Evolutionary conservation across 2,888 invertebrate genomes (phyloP), one percentile per base, ranked within the genome.

Genomic region (Tipula confusa): DNA sequence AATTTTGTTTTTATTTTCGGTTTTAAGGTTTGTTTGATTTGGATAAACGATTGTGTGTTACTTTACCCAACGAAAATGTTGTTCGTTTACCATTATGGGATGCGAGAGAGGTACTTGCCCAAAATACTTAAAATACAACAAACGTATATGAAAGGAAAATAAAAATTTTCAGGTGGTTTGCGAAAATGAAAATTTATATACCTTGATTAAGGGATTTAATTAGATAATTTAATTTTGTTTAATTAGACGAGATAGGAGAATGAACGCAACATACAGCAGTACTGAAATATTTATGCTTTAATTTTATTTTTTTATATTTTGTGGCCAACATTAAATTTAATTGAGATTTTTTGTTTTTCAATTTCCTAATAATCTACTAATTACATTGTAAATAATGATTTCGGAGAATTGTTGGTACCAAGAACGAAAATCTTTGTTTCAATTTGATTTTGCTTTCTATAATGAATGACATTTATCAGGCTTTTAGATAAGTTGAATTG

Each of bases 151-250:
- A 24, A 64, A 7, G 2, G 18, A 18, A 24, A 24, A 64, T 64
- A 24, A 64, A 64, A 64, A 64, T 24, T 64, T 64, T 18, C 18
- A 24, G 64, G 64, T 64, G 64, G 24, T 64, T 64, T 24, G 64
- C 64, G 18, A 24, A 24, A 64, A 64, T 24, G 9, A 64, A 64
- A 64, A 64, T 64, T 24, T 64, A 64, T 64, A 11, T 64, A 64
- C 64, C 24, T 64, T 64, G 64, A 64, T 64, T 64, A 64, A 64
- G 64, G 64, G 64, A 64, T 64, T 64, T 64, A 64, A 64, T 64
- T 64, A 64, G 64, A 64, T 64, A 64, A 64, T 64, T 24, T 64
- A 64, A 64, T 64, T 64, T 64, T 64, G 64, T 64, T 64, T 64
- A 24, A 64, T 64, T 64, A 64, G 64, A 24, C 11, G 64, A n/a